Percentiles rank a stretch among this genome's conserved stretches.
Evolutionary conservation across 2,113 vertebrate species (phyloP).

Genomic region (Petroica traversi): DNA sequence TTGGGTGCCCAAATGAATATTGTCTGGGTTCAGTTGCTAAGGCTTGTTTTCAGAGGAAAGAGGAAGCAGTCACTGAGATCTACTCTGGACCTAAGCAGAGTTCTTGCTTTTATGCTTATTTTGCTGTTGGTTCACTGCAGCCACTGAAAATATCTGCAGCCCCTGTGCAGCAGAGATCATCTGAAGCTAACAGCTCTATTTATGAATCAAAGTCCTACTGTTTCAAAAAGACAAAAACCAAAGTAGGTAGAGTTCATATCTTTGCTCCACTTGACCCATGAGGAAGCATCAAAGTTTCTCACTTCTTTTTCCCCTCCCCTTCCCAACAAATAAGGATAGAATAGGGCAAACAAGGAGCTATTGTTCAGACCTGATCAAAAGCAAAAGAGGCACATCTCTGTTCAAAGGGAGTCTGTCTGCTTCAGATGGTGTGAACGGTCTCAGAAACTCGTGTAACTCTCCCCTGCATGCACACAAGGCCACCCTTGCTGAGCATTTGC

Average conservation of each 20-base stretch:
- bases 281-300: background rate
- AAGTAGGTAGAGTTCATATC: background rate
- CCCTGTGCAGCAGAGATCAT: background rate
- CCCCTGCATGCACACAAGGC: background rate
- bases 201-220: background rate
- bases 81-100: background rate
- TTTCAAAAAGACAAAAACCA: background rate
- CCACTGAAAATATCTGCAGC: background rate
- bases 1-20: background rate
- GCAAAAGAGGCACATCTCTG: background rate
- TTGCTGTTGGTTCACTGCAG: background rate
- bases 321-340: background rate
- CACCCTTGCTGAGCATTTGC: background rate
- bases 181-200: background rate
- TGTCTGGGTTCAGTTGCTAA: background rate
- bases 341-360: background rate
- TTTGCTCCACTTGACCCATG: background rate
- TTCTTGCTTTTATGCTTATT: background rate
- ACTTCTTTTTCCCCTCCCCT: background rate
- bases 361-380: constrained; percentile 25
- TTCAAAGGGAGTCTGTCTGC: constrained; percentile 24
- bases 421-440: background rate
- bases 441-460: background rate
- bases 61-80: background rate
- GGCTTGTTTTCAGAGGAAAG: background rate